Evolutionary conservation across 2,113 vertebrate genomes (phyloP), one percentile per base, ranked within the genome.

Genomic region (Cephalopterus ornatus): DNA sequence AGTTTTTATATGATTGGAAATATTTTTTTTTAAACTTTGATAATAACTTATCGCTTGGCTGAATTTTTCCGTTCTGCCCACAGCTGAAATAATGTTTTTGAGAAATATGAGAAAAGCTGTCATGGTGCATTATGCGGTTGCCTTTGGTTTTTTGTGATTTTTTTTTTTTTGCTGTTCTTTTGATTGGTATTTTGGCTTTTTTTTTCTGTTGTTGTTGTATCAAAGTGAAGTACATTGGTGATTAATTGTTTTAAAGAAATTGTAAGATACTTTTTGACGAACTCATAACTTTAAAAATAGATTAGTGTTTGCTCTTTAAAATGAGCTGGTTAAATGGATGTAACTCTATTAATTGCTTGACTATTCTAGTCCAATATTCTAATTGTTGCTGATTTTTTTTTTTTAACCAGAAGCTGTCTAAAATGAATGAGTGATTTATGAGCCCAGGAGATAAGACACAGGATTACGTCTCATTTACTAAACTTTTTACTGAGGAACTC

Each of bases 171-270:
- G 6, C 11, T 33, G 14, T 52, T 44, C 9, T 68, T 87, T 44
- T 52, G 37, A 11, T 16, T 16, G 1, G 1, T 50, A 27, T 23
- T 7, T 20, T 32, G 4, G 5, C 30, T n/a, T 16, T 8, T 35
- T 46, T 42, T 42, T 42, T 12, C 39, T 49, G n/a, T n/a, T n/a
- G n/a, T n/a, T n/a, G n/a, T 33, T 26, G 21, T 33, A 13, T 53
- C 22, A 30, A 50, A 53, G 17, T 59, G 24, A 65, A 33, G 16
- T 58, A 58, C 23, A 10, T 9, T 41, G 26, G 6, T 63, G 19
- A 18, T 39, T 72, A 65, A 66, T 10, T 1, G 6, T 66, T 55
- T 61, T 12, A 49, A 62, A 72, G 39, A 66, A 47, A 49, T 55
- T 52, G 16, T 39, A 58, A 58, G 37, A 15, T 71, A 35, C 20